These are phyloP conservation scores for Anguilla japonica DNA, from an alignment of 2,113 vertebrate species.

Conservation along the genomic window DNA sequence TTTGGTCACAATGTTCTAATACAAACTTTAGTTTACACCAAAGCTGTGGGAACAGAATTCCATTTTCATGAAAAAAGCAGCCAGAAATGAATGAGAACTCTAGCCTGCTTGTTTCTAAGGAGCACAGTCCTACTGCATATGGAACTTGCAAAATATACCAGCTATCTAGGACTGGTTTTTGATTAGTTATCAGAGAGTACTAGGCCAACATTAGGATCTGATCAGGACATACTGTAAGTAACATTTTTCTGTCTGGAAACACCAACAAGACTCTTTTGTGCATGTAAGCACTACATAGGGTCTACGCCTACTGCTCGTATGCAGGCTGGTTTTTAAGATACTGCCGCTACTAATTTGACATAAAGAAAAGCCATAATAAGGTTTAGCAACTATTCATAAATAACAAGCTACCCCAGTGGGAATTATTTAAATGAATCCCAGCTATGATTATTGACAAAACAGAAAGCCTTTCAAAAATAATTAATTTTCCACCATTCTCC, in stretches of 20 bases:
- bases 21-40: background rate
- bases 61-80: background rate
- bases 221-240: conserved; percentile 39
- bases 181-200: conserved; percentile 49
- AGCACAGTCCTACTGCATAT: background rate
- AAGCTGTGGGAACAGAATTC: background rate
- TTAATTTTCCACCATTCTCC: conserved; percentile 44
- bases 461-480: conserved; percentile 39
- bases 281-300: conserved; percentile 32
- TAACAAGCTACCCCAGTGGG: conserved; percentile 42
- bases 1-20: conserved; percentile 5
- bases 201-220: conserved; percentile 43
- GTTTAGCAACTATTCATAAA: conserved; percentile 33
- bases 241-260: conserved; percentile 44
- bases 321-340: conserved; percentile 37
- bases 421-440: conserved; percentile 49
- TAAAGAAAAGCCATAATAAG: conserved; percentile 42
- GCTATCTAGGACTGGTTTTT: conserved; percentile 42
- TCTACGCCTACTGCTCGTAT: conserved; percentile 23
- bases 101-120: background rate
- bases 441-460: conserved; percentile 41
- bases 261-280: conserved; percentile 46
- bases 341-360: conserved; percentile 37
- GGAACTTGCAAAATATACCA: conserved; percentile 32
- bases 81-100: background rate